Evolutionary conservation across 2,797 vertebrate genomes (phyloP).

Genomic region (Coregonus ussuriensis): DNA sequence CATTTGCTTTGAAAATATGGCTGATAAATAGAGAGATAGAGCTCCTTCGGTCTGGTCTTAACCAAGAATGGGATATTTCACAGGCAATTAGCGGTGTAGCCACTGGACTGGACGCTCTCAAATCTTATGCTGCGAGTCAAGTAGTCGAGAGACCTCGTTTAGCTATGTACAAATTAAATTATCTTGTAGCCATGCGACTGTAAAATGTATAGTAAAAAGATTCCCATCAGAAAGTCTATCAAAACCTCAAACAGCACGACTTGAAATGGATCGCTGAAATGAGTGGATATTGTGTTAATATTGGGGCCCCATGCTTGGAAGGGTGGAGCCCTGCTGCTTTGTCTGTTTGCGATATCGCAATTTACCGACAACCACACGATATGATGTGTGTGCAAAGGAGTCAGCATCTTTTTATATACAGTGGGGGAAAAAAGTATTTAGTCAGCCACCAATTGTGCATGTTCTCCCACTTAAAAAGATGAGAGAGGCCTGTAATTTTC

Average conservation of each 20-base stretch:
- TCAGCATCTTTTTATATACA: conserved; percentile 25
- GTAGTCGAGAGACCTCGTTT: conserved; percentile 60
- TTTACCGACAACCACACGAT: background rate
- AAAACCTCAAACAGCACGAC: conserved; percentile 56
- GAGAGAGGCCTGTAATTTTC: too few relatives aligned
- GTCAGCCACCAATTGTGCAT: too few relatives aligned
- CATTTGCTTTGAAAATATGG: background rate
- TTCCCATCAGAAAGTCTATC: conserved; percentile 61
- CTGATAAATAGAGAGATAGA: conserved; percentile 62
- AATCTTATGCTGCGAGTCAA: conserved; percentile 55
- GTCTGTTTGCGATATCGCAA: background rate
- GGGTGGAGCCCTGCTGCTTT: background rate
- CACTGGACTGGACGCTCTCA: conserved; percentile 61
- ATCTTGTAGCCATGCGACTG: conserved; percentile 70
- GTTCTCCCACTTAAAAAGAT: too few relatives aligned
- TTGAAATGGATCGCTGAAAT: conserved; percentile 52
- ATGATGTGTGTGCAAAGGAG: background rate
- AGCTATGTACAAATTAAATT: conserved; percentile 69
- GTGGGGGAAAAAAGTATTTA: too few relatives aligned
- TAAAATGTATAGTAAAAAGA: conserved; percentile 75
- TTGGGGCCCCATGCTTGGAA: background rate
- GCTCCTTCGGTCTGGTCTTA: conserved; percentile 43
- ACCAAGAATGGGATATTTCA: conserved; percentile 63
- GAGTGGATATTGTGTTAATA: background rate
- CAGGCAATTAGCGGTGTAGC: conserved; percentile 66